These are phyloP conservation scores for Acleris laterana DNA, from an alignment of 2,888 invertebrate genomes.

Conservation along the genomic window DNA sequence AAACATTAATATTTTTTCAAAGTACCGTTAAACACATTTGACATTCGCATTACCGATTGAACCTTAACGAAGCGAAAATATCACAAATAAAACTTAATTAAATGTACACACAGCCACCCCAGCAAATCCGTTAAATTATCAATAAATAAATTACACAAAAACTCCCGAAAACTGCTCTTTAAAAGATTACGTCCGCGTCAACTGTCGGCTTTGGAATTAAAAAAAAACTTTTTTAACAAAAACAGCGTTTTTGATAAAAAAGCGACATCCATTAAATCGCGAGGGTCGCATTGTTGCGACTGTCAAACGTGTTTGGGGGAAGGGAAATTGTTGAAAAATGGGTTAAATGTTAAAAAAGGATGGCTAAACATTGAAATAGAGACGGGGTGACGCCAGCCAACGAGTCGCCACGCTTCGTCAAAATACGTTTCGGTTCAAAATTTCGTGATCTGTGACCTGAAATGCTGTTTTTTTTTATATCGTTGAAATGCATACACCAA, in stretches of 20 bases:
- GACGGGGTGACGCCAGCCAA: slow-evolving; percentile 49
- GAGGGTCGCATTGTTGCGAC: slow-evolving; percentile 69
- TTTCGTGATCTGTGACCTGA: slow-evolving; percentile 37
- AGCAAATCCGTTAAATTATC: slow-evolving; percentile 57
- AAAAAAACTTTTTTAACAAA: slow-evolving; percentile 66
- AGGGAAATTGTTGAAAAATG: slow-evolving; percentile 80
- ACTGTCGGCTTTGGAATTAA: slow-evolving; percentile 80
- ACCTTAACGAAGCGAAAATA: slow-evolving; percentile 34
- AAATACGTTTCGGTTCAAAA: slow-evolving; percentile 36
- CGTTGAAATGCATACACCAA: too few relatives aligned
- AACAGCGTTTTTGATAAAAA: slow-evolving; percentile 63
- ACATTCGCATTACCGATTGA: slow-evolving; percentile 25
- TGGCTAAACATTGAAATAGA: slow-evolving; percentile 62
- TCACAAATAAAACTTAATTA: slow-evolving; percentile 37
- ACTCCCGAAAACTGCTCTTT: slow-evolving; percentile 75
- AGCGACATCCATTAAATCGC: slow-evolving; percentile 75
- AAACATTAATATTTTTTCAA: not conserved
- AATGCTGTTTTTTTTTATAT: too few relatives aligned
- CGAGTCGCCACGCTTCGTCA: slow-evolving; percentile 39
- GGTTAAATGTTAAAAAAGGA: slow-evolving; percentile 76
- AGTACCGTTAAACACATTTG: slow-evolving; percentile 6
- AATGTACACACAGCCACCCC: slow-evolving; percentile 41
- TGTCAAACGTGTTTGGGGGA: slow-evolving; percentile 70
- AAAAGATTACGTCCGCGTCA: slow-evolving; percentile 84
- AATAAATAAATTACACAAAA: slow-evolving; percentile 74